A percentile compares a stretch with the other conserved stretches of the same genome.
phyloP scores from a whole-genome alignment of 2,113 vertebrate species.

The Trogon melanurus region DNA sequence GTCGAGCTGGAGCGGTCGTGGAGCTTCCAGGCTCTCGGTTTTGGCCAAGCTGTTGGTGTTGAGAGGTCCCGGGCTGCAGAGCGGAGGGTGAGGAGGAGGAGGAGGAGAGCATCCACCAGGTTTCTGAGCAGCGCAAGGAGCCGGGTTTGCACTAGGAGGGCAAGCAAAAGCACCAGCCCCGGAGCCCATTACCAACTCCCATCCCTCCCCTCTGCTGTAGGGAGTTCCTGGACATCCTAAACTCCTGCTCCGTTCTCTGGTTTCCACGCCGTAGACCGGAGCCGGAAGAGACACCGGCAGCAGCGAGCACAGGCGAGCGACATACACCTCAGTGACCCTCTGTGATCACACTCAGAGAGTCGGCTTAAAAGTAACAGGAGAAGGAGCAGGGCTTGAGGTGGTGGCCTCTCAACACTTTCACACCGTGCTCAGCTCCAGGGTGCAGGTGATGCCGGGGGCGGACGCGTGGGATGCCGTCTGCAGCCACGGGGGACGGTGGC shows the following conservation, averaged over 20 bases:
- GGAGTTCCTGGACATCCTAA: background rate
- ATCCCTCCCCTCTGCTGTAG: background rate
- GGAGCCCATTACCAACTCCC: rapidly evolving
- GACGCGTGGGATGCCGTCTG: rapidly evolving
- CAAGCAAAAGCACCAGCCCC: background rate
- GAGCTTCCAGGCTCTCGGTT: background rate
- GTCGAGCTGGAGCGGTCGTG: rapidly evolving
- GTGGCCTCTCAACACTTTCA: background rate
- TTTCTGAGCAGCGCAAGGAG: background rate
- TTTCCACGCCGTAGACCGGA: rapidly evolving
- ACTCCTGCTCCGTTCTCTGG: background rate
- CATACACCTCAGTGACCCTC: rapidly evolving
- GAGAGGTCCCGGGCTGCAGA: rapidly evolving
- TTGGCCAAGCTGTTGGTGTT: rapidly evolving
- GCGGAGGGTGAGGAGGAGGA: background rate
- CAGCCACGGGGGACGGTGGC: background rate
- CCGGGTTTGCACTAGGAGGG: background rate
- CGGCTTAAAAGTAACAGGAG: rapidly evolving
- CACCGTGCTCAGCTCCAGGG: rapidly evolving
- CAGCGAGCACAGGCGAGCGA: rapidly evolving
- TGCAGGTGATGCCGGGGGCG: rapidly evolving
- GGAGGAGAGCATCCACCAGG: rapidly evolving
- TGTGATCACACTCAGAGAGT: rapidly evolving
- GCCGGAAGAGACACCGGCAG: background rate
- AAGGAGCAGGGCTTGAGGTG: background rate